Conservation (phyloP, 1,140 invertebrate genomes). For the Palaemon carinicauda region DNA sequence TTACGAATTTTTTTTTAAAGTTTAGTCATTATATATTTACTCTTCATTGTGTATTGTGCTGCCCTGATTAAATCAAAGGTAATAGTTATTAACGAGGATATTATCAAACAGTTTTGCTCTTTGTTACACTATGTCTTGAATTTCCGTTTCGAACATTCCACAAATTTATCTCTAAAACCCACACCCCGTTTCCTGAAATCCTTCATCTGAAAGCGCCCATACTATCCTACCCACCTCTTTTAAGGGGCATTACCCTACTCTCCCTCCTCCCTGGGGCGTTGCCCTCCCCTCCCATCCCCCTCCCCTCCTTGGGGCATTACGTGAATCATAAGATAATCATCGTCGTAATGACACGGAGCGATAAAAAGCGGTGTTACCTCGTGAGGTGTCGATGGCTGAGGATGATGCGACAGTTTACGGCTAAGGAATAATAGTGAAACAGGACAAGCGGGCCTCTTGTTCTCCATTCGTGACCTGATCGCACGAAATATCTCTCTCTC, state of each 20-base stretch:
- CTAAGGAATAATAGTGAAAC: slow-evolving; percentile 21
- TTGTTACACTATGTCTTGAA: too few relatives aligned
- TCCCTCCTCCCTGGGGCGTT: too few relatives aligned
- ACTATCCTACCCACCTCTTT: neutral
- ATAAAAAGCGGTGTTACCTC: neutral
- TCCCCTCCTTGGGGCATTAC: neutral
- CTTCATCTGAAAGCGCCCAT: neutral
- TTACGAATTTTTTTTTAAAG: too few relatives aligned
- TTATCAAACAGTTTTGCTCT: too few relatives aligned
- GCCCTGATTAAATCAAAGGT: too few relatives aligned
- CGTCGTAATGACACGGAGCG: neutral
- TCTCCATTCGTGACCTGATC: slow-evolving; percentile 21
- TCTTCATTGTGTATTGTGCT: too few relatives aligned
- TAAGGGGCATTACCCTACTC: neutral
- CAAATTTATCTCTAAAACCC: too few relatives aligned
- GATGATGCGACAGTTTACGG: slow-evolving; percentile 19
- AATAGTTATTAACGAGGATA: too few relatives aligned
- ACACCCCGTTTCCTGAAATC: neutral
- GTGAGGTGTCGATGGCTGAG: neutral
- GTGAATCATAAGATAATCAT: slow-evolving; percentile 30
- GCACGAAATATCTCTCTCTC: neutral
- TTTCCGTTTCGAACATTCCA: too few relatives aligned
- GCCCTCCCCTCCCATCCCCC: neutral
- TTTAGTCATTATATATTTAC: too few relatives aligned
- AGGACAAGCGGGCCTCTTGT: slow-evolving; percentile 14